A percentile compares a stretch with the other conserved stretches of the same genome.
Conservation (phyloP, 2,888 invertebrate species). For the Trimorus sp. region DNA sequence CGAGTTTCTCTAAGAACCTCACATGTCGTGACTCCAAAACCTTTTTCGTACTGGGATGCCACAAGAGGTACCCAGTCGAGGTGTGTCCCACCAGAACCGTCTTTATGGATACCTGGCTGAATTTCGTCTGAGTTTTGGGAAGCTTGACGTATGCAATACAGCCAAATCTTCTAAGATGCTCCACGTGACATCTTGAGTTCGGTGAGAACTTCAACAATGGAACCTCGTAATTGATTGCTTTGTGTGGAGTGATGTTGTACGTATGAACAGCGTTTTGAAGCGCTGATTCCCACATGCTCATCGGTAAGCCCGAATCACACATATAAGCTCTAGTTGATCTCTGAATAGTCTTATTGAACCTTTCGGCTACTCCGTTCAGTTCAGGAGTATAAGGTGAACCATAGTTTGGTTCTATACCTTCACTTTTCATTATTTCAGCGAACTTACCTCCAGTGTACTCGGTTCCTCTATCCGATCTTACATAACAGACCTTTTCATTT, state of each 20-base stretch:
- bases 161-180: slow-evolving; percentile 19
- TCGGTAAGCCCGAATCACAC: slow-evolving; percentile 32
- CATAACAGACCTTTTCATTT: not conserved
- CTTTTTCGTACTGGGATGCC: slow-evolving; percentile 55
- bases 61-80: slow-evolving; percentile 51
- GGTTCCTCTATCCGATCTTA: slow-evolving; percentile 42
- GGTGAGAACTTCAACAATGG: slow-evolving; percentile 12
- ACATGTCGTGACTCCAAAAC: slow-evolving; percentile 40
- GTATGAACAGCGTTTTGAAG: slow-evolving; percentile 9
- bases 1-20: not conserved
- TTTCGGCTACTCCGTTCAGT: slow-evolving; percentile 26
- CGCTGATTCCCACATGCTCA: slow-evolving; percentile 30
- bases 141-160: slow-evolving; percentile 16
- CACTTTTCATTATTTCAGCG: slow-evolving; percentile 57
- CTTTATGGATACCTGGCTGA: not conserved
- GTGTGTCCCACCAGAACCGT: slow-evolving; percentile 10
- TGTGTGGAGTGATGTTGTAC: slow-evolving; percentile 37
- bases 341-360: slow-evolving; percentile 37
- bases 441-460: slow-evolving; percentile 67
- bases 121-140: slow-evolving; percentile 15
- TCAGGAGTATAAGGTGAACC: slow-evolving; percentile 45
- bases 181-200: slow-evolving; percentile 7
- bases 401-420: slow-evolving; percentile 43
- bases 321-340: slow-evolving; percentile 30
- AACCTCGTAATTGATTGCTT: slow-evolving; percentile 12